Base-by-base conservation (phyloP, 2,797 vertebrate species). In the Agapornis canus region DNA sequence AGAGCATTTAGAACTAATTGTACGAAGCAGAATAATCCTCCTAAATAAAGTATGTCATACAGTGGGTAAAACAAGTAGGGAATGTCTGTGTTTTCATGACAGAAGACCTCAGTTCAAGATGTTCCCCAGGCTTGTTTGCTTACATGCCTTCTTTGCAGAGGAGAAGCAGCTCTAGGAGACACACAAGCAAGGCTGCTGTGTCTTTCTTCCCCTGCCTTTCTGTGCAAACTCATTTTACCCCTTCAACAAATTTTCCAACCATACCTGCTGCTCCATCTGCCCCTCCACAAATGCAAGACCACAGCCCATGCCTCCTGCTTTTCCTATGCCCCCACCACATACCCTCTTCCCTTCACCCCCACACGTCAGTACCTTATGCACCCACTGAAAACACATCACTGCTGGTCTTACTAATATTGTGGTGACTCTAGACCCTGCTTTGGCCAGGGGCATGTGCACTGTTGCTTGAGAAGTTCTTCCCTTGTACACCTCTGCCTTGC, bases 1-100 rank as follows among this genome's bases (percentile, higher is more conserved):
- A 82, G 79, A 40, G 64, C 89, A 90, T 95, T 94, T 96, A 95
- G 96, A 94, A 92, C 93, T 95, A 94, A 81, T 66, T 94, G 71
- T 71, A 77, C 93, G 95, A 95, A 96, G 86, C 47, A 39, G 86
- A 87, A 71, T 95, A 47, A 71, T 68, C 93, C 66, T 92, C 60
- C 87, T 75, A 94, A 83, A 86, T 90, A 52, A 95, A 95, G 75
- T 52, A 26, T 72, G 49, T 77, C 92, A 72, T 87, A 52, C 3
- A 82, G 42, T 31, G 26, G 21, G 37, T 84, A 70, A 73, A 84
- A 77, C 17, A 68, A 85, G 49, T 49, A 73, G 23, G 56, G 39
- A 89, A 66, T 61, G 48, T 82, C 56, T 65, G 35, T 82, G 9
- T 56, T 84, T 93, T 90, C 0, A 0, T 57, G 73, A 77, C 65